These are phyloP conservation scores for Platyura marginata DNA, from an alignment of 1,140 invertebrate genomes.

Conservation along the genomic window DNA sequence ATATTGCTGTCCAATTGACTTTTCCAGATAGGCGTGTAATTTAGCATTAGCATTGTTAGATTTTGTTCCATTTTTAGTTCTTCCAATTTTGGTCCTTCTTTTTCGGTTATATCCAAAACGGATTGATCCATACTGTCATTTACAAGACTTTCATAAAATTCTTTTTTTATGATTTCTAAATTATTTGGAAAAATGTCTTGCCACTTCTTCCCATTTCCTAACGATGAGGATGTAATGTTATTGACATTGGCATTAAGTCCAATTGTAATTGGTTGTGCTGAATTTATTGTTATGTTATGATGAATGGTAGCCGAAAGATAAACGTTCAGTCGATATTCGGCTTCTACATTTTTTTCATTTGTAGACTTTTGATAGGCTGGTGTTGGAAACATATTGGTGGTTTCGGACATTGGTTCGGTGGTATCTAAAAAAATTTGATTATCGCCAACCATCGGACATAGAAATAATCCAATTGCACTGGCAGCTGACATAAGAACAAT, in stretches of 20 bases:
- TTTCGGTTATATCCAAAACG: too few species aligned
- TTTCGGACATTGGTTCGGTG: slow-evolving; percentile 2
- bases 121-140: too few species aligned
- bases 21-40: background rate
- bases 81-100: too few species aligned
- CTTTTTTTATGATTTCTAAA: too few species aligned
- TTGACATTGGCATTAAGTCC: slow-evolving; percentile 10
- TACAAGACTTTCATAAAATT: too few species aligned
- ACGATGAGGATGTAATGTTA: slow-evolving; percentile 13
- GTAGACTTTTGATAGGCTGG: background rate
- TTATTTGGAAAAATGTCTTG: too few species aligned
- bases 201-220: slow-evolving; percentile 3
- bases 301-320: slow-evolving; percentile 22
- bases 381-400: background rate
- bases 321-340: slow-evolving; percentile 21
- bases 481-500: slow-evolving; percentile 55
- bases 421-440: slow-evolving; percentile 1
- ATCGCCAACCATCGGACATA: slow-evolving; percentile 14
- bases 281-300: slow-evolving; percentile 24
- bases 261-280: background rate
- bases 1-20: too few species aligned
- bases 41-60: background rate
- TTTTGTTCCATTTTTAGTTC: background rate
- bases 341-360: background rate
- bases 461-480: slow-evolving; percentile 26